Percentiles rank a stretch among this genome's conserved stretches.
Conservation (phyloP, 2,797 vertebrate species). For the Lacerta agilis region DNA sequence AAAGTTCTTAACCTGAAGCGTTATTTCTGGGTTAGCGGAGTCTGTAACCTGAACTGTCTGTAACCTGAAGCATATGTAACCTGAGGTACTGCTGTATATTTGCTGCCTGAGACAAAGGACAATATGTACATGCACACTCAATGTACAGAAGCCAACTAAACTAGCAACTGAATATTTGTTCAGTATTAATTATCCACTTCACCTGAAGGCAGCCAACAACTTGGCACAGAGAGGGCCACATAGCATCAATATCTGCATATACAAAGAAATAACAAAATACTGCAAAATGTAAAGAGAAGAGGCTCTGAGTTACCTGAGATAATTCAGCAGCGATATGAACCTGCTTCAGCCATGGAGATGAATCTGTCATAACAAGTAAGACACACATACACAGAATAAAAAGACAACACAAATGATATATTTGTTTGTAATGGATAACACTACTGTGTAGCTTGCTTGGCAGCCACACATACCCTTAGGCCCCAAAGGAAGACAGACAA, state of each 20-base stretch:
- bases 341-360: not conserved
- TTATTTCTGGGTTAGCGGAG: too few relatives aligned
- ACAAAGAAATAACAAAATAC: not conserved
- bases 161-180: too few relatives aligned
- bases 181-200: too few relatives aligned
- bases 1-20: too few relatives aligned
- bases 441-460: conserved; percentile 36
- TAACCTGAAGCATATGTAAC: too few relatives aligned
- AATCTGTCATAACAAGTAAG: conserved; percentile 8
- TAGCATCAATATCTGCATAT: not conserved
- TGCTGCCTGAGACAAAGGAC: too few relatives aligned
- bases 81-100: too few relatives aligned
- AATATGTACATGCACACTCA: too few relatives aligned
- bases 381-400: not conserved
- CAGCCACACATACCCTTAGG: conserved; percentile 28
- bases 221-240: too few relatives aligned
- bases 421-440: conserved; percentile 41
- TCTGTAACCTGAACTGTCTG: too few relatives aligned
- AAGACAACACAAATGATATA: not conserved
- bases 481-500: conserved; percentile 39
- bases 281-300: not conserved
- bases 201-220: too few relatives aligned
- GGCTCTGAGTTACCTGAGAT: not conserved
- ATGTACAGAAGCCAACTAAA: too few relatives aligned
- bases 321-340: conserved; percentile 13